phyloP scores from a whole-genome alignment of 2,888 invertebrate genomes.

The Lampropteryx suffumata region DNA sequence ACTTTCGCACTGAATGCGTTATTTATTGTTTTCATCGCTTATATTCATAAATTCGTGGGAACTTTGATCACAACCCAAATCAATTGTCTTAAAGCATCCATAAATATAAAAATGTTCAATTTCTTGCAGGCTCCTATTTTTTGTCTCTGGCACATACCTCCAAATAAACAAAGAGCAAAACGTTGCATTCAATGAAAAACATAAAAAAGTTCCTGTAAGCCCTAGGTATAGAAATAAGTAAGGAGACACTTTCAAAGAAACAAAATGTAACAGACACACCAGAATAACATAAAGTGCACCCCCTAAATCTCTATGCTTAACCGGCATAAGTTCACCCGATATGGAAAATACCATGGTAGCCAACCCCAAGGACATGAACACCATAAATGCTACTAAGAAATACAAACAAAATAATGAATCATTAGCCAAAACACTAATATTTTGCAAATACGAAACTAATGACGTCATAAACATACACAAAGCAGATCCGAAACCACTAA shows the following conservation, averaged over 20 bases:
- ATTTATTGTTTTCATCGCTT: too few relatives aligned
- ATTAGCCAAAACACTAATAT: slow-evolving; percentile 7
- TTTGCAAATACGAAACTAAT: slow-evolving; percentile 11
- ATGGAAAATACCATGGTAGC: slow-evolving; percentile 9
- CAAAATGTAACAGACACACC: slow-evolving; percentile 7
- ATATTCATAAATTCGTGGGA: too few relatives aligned
- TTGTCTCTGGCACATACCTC: slow-evolving; percentile 25
- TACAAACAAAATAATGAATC: slow-evolving; percentile 15
- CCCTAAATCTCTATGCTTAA: slow-evolving; percentile 25
- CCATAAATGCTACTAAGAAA: slow-evolving; percentile 16
- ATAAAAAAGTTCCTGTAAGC: slow-evolving; percentile 17
- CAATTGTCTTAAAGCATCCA: slow-evolving; percentile 4
- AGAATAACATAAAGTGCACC: slow-evolving; percentile 17
- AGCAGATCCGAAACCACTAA: neutral
- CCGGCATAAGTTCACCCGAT: slow-evolving; percentile 22
- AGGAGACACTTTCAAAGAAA: slow-evolving; percentile 22
- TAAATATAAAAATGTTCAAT: slow-evolving; percentile 21
- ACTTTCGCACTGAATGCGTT: too few relatives aligned
- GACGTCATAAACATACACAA: slow-evolving; percentile 4
- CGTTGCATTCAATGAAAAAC: slow-evolving; percentile 9
- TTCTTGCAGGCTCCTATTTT: slow-evolving; percentile 19
- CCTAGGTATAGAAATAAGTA: slow-evolving; percentile 19
- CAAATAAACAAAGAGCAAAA: slow-evolving; percentile 13
- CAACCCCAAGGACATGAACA: slow-evolving; percentile 2
- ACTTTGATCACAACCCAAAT: too few relatives aligned